Evolutionary conservation across 2,888 invertebrate species (phyloP), one percentile per base, ranked within the genome.

Genomic region (Cephus sareptanus): DNA sequence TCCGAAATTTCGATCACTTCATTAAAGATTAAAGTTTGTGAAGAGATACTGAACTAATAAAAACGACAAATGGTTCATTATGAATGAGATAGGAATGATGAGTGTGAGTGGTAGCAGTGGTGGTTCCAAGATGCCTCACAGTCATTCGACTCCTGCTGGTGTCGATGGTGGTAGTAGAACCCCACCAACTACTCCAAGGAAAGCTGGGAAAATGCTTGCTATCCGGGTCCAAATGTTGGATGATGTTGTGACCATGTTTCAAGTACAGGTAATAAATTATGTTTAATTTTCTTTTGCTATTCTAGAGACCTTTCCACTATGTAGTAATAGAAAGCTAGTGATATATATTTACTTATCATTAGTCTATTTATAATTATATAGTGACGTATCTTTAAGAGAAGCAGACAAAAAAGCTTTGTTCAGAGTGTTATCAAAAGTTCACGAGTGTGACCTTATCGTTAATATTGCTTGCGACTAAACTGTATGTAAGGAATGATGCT

Each of bases 141-240:
- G 96, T 86, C 94, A 96, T 90, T 96, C 96, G 88, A 96, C 96
- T 86, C 96, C 96, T 82, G 96, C 96, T 78, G 96, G 96, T 83
- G 96, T 96, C 88, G 97, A 97, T 92, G 95, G 95, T 84, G 95
- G 95, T 79, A 92, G 93, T 82, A 94, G 96, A 81, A 96, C 96
- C 83, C 96, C 96, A 80, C 96, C 96, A 76, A 94, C 96, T 84
- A 96, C 97, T 85, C 96, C 96, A 77, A 95, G 96, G 88, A 96
- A 96, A 89, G 95, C 95, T 86, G 97, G 97, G 90, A 97, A 97
- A 92, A 97, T 97, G 95, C 93, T 97, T 82, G 96, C 97, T 77
- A 95, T 97, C 82, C 93, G 97, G 85, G 96, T 97, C 78, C 97
- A 97, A 92, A 97, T 97, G 97, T 93, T 97, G 85, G 97, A 97